Base-by-base conservation (phyloP, 1,140 invertebrate species). In the Drosophila tsacasi region DNA sequence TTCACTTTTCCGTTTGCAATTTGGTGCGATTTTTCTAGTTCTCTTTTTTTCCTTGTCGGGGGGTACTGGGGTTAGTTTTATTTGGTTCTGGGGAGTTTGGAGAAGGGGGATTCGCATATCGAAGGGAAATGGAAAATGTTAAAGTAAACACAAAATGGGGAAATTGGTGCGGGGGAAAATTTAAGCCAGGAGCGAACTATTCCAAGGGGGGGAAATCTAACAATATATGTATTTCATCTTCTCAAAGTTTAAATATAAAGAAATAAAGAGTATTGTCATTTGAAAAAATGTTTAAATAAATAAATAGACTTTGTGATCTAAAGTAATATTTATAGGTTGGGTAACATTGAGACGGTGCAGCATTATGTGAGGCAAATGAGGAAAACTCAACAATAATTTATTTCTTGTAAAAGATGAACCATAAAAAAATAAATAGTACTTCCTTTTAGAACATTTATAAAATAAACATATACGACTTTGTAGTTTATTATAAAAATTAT, bases 1-100 rank as follows among this genome's bases (percentile, higher is more conserved):
- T 74, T 74, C 71, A 74, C 67, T 74, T 74, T 74, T 74, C 71
- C 68, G 71, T 74, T 74, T 73, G 71, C 71, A 73, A 74, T 74
- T 74, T 52, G 46, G 71, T 73, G 46, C 71, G 46, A 35, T 52
- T 47, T 40, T 46, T 55, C 17, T 44, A 17, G 3, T 4, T 23
- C 32, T 23, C 10, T 15, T 44, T 55, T 19, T 44, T 25, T 23
- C 5, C n/a, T 44, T 25, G 7, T 49, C 7, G 2, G 2, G 4
- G 25, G n/a, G 12, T 5, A 19, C 25, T 21, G 47, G 61, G 60
- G 49, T 50, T 71, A 72, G 66, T 40, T 73, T 72, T 73, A 60
- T 73, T 69, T 52, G 37, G 46, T 42, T 66, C 46, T 50, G 19
- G 35, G 27, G 21, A 37, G 30, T 61, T 23, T 4, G 32, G 6